Percentiles rank a stretch among this genome's conserved stretches.
Evolutionary conservation across 2,888 invertebrate species (phyloP).

Genomic region (Sarcophaga rosellei): DNA sequence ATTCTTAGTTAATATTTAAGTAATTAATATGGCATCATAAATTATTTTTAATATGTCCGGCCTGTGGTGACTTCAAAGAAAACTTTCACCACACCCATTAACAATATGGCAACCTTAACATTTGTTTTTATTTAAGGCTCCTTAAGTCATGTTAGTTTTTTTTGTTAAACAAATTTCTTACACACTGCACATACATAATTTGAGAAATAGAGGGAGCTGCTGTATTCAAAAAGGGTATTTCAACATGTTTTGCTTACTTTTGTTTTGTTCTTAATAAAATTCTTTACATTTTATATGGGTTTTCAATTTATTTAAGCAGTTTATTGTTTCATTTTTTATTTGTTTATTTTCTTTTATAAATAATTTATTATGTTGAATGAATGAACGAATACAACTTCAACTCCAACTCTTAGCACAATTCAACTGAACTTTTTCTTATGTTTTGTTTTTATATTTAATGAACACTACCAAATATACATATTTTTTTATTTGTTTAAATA

Average conservation of each 20-base stretch:
- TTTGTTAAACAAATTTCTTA: too few relatives aligned
- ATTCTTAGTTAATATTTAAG: too few relatives aligned
- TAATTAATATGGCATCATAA: too few relatives aligned
- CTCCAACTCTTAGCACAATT: constrained; percentile 48
- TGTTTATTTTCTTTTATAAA: constrained; percentile 24
- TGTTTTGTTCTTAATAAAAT: not conserved
- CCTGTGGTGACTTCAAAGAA: too few relatives aligned
- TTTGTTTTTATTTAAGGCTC: too few relatives aligned
- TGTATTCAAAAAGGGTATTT: too few relatives aligned
- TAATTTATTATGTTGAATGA: constrained; percentile 1
- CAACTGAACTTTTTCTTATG: not conserved
- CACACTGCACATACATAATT: too few relatives aligned
- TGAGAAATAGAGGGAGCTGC: too few relatives aligned
- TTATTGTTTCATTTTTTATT: constrained; percentile 10
- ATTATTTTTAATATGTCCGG: too few relatives aligned
- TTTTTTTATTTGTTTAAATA: constrained; percentile 27
- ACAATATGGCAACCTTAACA: too few relatives aligned
- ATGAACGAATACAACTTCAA: constrained; percentile 47
- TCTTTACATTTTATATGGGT: not conserved
- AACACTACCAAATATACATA: constrained; percentile 40
- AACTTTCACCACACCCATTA: too few relatives aligned
- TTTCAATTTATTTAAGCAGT: constrained; percentile 46
- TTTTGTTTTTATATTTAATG: constrained; percentile 35
- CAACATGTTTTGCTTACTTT: not conserved
- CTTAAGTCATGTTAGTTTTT: too few relatives aligned